A percentile compares a stretch with the other conserved stretches of the same genome.
phyloP scores from a whole-genome alignment of 2,888 invertebrate species.

The Metallyticus violacea region DNA sequence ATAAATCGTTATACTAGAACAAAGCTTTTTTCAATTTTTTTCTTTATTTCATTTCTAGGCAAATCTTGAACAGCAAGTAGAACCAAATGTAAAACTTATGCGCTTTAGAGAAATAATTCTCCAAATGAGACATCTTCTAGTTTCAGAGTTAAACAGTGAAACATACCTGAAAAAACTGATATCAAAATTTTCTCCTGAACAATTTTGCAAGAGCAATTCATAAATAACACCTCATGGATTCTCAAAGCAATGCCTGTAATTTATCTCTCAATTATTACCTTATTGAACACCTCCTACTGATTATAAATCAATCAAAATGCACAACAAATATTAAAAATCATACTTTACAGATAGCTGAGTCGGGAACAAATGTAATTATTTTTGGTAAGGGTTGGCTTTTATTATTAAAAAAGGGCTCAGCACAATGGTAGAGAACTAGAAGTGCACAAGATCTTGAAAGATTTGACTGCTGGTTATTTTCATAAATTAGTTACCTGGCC shows the following conservation, averaged over 20 bases:
- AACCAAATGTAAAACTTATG: background rate
- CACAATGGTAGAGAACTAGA: background rate
- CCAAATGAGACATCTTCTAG: background rate
- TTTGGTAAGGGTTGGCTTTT: background rate
- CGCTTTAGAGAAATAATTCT: background rate
- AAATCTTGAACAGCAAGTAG: background rate
- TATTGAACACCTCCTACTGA: background rate
- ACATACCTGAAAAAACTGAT: background rate
- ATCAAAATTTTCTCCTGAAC: background rate
- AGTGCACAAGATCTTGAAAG: background rate
- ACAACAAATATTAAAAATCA: background rate
- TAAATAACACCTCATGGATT: background rate
- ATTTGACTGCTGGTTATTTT: background rate
- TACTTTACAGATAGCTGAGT: background rate
- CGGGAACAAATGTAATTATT: background rate
- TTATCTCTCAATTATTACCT: background rate
- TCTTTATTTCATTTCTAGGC: background rate
- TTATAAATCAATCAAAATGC: background rate
- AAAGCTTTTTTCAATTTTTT: background rate
- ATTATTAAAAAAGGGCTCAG: background rate
- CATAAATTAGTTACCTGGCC: background rate
- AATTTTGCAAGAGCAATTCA: too few relatives aligned
- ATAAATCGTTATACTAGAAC: background rate
- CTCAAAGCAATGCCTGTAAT: background rate
- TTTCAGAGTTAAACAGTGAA: background rate